These are phyloP conservation scores for Polyodon spathula DNA, from an alignment of 2,113 vertebrate species.

Conservation along the genomic window DNA sequence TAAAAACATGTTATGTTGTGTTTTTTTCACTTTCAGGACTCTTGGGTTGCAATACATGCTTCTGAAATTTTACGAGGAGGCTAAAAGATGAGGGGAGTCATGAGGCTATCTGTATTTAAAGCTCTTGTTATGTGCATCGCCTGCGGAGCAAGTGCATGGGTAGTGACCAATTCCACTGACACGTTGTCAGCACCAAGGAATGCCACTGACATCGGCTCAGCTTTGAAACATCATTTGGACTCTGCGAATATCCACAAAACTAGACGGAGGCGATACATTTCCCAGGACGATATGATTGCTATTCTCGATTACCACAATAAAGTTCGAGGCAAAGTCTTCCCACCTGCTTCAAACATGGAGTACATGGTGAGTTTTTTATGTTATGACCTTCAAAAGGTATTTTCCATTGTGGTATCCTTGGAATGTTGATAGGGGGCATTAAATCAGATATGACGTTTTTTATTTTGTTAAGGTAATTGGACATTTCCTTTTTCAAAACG, in stretches of 20 bases:
- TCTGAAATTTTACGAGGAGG: conserved; percentile 12
- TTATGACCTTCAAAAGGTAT: too few relatives aligned
- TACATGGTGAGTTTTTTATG: conserved; percentile 80
- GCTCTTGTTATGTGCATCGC: conserved; percentile 68
- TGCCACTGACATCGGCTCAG: conserved; percentile 59
- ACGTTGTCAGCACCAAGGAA: conserved; percentile 60
- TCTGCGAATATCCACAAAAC: conserved; percentile 57
- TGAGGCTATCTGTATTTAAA: conserved; percentile 45
- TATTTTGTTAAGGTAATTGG: too few relatives aligned
- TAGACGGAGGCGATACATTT: conserved; percentile 89
- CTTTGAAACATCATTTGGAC: conserved; percentile 55
- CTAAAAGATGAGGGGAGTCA: conserved; percentile 55
- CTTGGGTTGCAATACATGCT: conserved; percentile 18
- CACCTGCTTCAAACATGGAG: conserved; percentile 97
- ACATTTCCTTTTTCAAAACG: too few relatives aligned
- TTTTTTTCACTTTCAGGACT: conserved; percentile 17
- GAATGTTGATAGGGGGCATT: too few relatives aligned
- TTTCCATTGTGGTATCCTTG: neutral
- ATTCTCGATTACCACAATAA: conserved; percentile 98
- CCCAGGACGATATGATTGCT: conserved; percentile 88
- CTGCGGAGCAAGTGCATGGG: conserved; percentile 74
- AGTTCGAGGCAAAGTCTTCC: conserved; percentile 90
- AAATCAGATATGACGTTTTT: too few relatives aligned
- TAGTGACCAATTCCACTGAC: conserved; percentile 58
- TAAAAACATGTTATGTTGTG: conserved; percentile 1